Conservation (phyloP, 2,797 vertebrate species). For the Calcarius lapponicus region DNA sequence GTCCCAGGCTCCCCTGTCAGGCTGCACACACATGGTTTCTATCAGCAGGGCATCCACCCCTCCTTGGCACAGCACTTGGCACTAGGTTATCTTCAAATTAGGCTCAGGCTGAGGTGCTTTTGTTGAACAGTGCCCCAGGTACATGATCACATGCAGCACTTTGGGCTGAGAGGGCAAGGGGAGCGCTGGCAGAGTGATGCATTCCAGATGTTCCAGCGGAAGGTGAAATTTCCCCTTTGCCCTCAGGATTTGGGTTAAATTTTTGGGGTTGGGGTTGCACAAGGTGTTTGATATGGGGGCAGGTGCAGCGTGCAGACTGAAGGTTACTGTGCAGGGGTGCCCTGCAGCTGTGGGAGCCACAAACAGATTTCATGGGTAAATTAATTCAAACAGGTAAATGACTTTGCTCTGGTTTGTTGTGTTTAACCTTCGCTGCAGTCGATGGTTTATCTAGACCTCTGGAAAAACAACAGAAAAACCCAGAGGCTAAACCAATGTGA, state of each 20-base stretch:
- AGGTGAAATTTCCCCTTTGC: slow-evolving; percentile 14
- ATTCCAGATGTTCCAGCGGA: slow-evolving; percentile 25
- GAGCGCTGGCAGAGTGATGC: background rate
- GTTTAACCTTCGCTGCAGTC: background rate
- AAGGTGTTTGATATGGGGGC: background rate
- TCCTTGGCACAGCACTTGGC: background rate
- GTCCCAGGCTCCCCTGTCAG: background rate
- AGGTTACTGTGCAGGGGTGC: background rate
- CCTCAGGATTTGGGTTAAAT: background rate
- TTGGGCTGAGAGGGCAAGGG: slow-evolving; percentile 4
- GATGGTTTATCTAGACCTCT: slow-evolving; percentile 25
- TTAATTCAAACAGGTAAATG: slow-evolving; percentile 41
- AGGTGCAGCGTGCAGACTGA: background rate
- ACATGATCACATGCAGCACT: background rate
- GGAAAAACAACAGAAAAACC: slow-evolving; percentile 41
- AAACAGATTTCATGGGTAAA: slow-evolving; percentile 2
- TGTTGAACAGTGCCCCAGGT: background rate
- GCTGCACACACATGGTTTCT: background rate
- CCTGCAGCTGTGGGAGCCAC: slow-evolving; percentile 22
- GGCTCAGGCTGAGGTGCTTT: slow-evolving; percentile 1
- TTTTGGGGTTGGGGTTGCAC: background rate
- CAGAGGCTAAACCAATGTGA: slow-evolving; percentile 11
- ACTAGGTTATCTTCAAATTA: background rate
- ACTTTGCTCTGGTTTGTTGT: slow-evolving; percentile 34
- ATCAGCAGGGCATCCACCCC: background rate